phyloP scores from a whole-genome alignment of 2,113 vertebrate genomes.

The Tamias sibiricus region DNA sequence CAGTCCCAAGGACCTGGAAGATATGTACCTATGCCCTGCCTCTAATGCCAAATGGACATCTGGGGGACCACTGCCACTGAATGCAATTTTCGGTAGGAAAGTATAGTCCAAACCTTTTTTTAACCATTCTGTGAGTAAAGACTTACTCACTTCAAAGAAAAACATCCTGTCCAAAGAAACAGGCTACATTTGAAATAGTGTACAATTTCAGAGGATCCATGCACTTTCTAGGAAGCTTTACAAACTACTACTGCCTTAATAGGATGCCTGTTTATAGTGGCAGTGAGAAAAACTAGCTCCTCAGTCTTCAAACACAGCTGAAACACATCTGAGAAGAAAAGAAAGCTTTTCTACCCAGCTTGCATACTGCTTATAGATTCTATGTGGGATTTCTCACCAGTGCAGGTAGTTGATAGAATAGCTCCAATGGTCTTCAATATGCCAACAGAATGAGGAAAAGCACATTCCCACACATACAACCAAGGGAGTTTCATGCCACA shows the following conservation, averaged over 20 bases:
- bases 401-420: slow-evolving; percentile 99
- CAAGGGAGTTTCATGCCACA: slow-evolving; percentile 99
- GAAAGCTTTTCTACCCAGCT: neutral
- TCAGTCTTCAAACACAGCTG: neutral
- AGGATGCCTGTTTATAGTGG: neutral
- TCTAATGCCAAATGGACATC: neutral
- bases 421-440: slow-evolving; percentile 99
- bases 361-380: neutral
- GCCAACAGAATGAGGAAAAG: slow-evolving; percentile 99
- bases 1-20: neutral
- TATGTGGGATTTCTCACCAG: slow-evolving; percentile 88
- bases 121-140: neutral
- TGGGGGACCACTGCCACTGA: neutral
- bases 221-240: neutral
- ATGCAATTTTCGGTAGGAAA: neutral
- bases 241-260: neutral
- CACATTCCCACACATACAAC: slow-evolving; percentile 99
- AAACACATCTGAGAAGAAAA: neutral
- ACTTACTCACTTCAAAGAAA: neutral
- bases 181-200: neutral
- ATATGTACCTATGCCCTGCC: too few relatives aligned
- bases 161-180: neutral
- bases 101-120: neutral
- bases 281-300: neutral
- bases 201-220: neutral